Base-by-base conservation (phyloP, 2,888 invertebrate species). In the Antheraea yamamai region DNA sequence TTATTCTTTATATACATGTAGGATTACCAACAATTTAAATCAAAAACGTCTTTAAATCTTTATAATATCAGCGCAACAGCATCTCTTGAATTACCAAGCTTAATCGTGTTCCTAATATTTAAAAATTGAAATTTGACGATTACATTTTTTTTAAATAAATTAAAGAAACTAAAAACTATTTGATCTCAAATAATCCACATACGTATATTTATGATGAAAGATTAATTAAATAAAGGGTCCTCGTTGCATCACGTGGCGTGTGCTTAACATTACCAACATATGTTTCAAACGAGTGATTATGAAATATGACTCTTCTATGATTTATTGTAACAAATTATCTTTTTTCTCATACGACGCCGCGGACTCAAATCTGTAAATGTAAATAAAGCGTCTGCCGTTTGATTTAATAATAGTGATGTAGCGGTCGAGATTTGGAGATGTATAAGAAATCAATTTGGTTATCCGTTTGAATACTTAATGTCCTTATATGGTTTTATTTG, bases 321-420 rank as follows among this genome's bases (percentile, higher is more conserved):
- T 92, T 91, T 91, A 93, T 93, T 85, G 83, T 84, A 87, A 91
- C 90, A 89, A 91, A 92, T 92, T 91, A 90, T 89, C 86, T 91
- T 88, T 88, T 88, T 88, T 88, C 84, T 84, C 82, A 80, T 81
- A 80, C 78, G 78, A 79, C 82, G 86, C 87, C 88, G 86, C 47
- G 47, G 47, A 86, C 85, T 85, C 83, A 81, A 84, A 86, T 88
- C 86, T 87, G 83, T 90, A 87, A 90, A 92, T 92, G 92, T 93
- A 93, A 93, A 93, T 92, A 92, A 86, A 89, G 87, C 85, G 88
- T 85, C 87, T 85, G 86, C 81, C 80, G 78, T 88, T 89, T 92
- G 92, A 92, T 91, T 92, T 89, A 91, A 92, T 91, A 91, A 92
- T 85, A 82, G 79, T 79, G 82, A 84, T 84, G 79, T 82, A 80